Evolutionary conservation across 2,888 invertebrate genomes (phyloP), one percentile per base, ranked within the genome.

Genomic region (Ormia ochracea): DNA sequence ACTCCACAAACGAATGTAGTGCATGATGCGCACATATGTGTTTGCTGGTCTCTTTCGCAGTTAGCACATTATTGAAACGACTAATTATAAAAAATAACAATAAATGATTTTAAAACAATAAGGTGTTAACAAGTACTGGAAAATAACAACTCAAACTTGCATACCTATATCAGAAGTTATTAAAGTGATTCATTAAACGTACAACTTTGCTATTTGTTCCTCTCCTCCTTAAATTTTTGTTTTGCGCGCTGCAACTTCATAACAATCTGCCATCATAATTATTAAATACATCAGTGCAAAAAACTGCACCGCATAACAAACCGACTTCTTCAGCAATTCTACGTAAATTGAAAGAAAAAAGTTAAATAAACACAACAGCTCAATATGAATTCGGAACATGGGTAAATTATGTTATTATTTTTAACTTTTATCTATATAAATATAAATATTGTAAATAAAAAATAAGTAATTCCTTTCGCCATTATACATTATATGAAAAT

Each of bases 301-400:
- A 17, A 54, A 59, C 31, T 21, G 4, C 68, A 79, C 26, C 41
- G 33, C 36, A n/a, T 68, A 81, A 31, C 41, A 52, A 68, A 50
- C 10, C 56, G 56, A 19, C 14, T 43, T 58, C 69, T 69, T 28
- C 48, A 58, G 45, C 28, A 68, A 31, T 48, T 50, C 58, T 31
- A 63, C 41, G n/a, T n/a, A n/a, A n/a, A 72, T 65, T 65, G 63
- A 58, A 65, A 45, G 31, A 45, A 65, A 58, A 58, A 23, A 69
- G 19, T 28, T 14, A 43, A 33, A 56, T 21, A 58, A 21, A 84
- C 83, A 83, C 82, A 84, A 84, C 82, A 81, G 83, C 83, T 85
- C 85, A 87, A 85, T 85, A 90, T 90, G 90, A 90, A 89, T 86
- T 89, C 90, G 79, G 90, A 90, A 86, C 89, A 89, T 87, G 90